Evolutionary conservation across 1,140 invertebrate species (phyloP), one percentile per base, ranked within the genome.

Genomic region (Penaeus chinensis): DNA sequence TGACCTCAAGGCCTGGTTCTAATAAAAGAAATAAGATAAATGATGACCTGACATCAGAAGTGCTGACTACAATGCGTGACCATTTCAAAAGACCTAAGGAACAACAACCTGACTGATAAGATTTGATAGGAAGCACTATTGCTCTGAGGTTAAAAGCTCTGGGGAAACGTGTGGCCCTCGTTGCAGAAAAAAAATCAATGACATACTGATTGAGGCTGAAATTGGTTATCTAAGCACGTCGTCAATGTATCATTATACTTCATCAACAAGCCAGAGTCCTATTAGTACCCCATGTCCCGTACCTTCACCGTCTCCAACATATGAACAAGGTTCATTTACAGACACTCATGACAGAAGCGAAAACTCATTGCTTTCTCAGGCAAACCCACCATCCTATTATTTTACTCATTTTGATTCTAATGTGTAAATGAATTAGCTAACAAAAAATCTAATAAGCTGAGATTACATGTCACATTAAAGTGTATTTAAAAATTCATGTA

Each of bases 121-220:
- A 82, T 78, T 37, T 78, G 16, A 8, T 78, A 78, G 76, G 76
- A 78, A 82, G 60, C 80, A 62, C 80, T 82, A 82, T 63, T 82
- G 80, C 80, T 82, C 80, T 82, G 80, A 82, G 80, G 60, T 82
- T 82, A 82, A 82, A 82, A 82, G 80, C 80, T 82, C 80, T 63
- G 80, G 80, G 65, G 60, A 82, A 82, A 82, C 60, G 78, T 80
- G 78, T 80, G 78, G 78, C 42, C 47, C 54, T 82, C 80, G 60
- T 82, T 63, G 80, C 80, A 27, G 22, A 63, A 63, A 82, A 82
- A 82, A 32, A 82, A 82, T 63, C n/a, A 63, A 82, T 82, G 80
- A 82, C 80, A 82, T 82, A 62, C 13, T 80, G 27, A 63, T 82
- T 82, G 80, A 82, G 80, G 80, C 80, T 82, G 80, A 82, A 82